phyloP scores from a whole-genome alignment of 2,113 vertebrate genomes.

The Vireo altiloquus region DNA sequence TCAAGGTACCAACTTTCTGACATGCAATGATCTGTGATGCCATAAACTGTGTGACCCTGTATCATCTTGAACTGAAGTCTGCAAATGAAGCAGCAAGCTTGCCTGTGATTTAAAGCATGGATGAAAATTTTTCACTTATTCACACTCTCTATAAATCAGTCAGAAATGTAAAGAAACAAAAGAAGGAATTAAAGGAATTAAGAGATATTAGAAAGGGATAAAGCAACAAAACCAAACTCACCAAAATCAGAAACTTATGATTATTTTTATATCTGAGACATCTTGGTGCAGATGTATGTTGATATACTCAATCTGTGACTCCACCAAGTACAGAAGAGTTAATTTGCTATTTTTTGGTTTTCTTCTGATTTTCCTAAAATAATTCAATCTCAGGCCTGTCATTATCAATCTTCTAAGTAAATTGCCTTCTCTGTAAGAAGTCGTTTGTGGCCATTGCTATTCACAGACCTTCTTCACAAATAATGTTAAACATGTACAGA shows the following conservation, averaged over 20 bases:
- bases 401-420: not conserved
- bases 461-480: not conserved
- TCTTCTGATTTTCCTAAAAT: not conserved
- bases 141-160: not conserved
- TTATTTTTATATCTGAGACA: not conserved
- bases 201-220: not conserved
- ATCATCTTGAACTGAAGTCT: not conserved
- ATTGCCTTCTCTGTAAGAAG: not conserved
- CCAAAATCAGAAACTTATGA: fast-evolving
- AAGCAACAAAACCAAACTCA: not conserved
- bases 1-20: not conserved
- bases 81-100: not conserved
- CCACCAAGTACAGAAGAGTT: not conserved
- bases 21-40: not conserved
- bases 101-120: not conserved
- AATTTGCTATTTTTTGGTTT: not conserved
- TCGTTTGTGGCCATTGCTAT: not conserved
- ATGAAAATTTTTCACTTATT: not conserved
- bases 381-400: not conserved
- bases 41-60: not conserved
- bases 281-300: not conserved
- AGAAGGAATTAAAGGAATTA: not conserved
- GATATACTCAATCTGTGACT: not conserved
- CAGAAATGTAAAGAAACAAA: not conserved
- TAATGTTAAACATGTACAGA: not conserved